Base-by-base conservation (phyloP, 2,113 vertebrate species). In the Phylloscopus trochiloides region DNA sequence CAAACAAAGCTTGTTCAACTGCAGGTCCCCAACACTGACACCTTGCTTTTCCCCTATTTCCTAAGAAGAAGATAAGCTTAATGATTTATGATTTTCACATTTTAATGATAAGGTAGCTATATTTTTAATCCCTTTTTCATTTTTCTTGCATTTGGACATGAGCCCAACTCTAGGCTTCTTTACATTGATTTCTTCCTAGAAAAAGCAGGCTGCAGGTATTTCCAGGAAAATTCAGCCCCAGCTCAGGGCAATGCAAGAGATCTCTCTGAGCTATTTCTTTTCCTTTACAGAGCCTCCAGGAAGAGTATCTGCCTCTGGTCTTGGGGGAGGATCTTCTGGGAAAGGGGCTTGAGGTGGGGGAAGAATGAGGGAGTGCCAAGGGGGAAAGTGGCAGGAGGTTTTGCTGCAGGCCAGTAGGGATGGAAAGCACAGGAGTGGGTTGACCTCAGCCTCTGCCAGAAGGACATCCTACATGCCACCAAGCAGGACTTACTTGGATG, bases 61-160 rank as follows among this genome's bases (percentile, higher is more conserved):
- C 61, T 92, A 79, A 92, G 57, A 68, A 84, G 50, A 91, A 59
- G 52, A 94, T 82, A 94, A 94, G 58, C 48, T 91, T 94, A 88
- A 90, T 79, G 10, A 54, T 88, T 88, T 94, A 90, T 79, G 10
- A 54, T 90, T 88, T 94, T 92, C 54, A 54, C 79, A 95, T 93
- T 97, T 96, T 88, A 95, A 81, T 87, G 16, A 45, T 5, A 86
- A 68, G 31, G 45, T 50, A 92, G 52, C 32, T 89, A 57, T 40
- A 50, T 80, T 94, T 90, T 93, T 25, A 78, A 36, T 51, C 31
- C 29, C 14, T 12, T 67, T 92, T 88, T 57, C 16, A 31, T 45
- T 90, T 94, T 94, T 62, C 54, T 71, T 89, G 31, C 62, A n/a
- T 65, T 93, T 81, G 32, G 48, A 70, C 55, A 24, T 32, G 10